A percentile compares a stretch with the other conserved stretches of the same genome.
Evolutionary conservation across 92 coral and sea anemone species (phyloP).

Genomic region (Galaxea fascicularis): DNA sequence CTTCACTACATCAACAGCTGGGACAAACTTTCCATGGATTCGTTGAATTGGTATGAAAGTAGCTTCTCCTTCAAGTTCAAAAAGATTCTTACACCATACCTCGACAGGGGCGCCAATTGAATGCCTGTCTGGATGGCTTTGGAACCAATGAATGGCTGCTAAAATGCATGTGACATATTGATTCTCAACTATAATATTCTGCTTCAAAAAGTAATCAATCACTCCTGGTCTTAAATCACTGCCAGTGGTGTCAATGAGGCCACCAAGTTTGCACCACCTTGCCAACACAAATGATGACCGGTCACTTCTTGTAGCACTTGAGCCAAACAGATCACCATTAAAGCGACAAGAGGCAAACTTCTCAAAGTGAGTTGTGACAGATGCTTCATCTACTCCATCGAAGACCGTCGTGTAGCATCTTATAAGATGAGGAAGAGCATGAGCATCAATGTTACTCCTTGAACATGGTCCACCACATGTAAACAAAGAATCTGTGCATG

Average conservation of each 20-base stretch:
- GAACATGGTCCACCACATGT: constrained; percentile 4
- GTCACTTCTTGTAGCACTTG: constrained; percentile 45
- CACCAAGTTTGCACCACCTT: constrained; percentile 62
- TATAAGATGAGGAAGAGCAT: constrained; percentile 48
- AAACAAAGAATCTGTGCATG: not conserved
- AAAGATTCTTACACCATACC: constrained; percentile 62
- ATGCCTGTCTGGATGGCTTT: constrained; percentile 56
- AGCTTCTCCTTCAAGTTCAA: constrained; percentile 58
- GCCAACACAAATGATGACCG: constrained; percentile 55
- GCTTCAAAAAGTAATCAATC: constrained; percentile 44
- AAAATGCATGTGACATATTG: constrained; percentile 44
- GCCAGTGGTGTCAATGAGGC: constrained; percentile 57
- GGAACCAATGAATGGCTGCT: constrained; percentile 60
- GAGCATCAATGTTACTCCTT: constrained; percentile 13
- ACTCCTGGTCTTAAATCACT: constrained; percentile 54
- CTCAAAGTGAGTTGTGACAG: constrained; percentile 53
- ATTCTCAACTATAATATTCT: constrained; percentile 34
- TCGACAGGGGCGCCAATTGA: constrained; percentile 57
- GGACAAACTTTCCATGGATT: constrained; percentile 53
- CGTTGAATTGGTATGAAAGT: constrained; percentile 59
- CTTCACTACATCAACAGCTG: constrained; percentile 53
- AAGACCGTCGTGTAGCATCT: constrained; percentile 53
- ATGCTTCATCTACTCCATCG: constrained; percentile 54
- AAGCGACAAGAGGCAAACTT: constrained; percentile 36
- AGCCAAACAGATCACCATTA: constrained; percentile 54